Base-by-base conservation (phyloP, 2,113 vertebrate species). In the Blennius ocellaris region DNA sequence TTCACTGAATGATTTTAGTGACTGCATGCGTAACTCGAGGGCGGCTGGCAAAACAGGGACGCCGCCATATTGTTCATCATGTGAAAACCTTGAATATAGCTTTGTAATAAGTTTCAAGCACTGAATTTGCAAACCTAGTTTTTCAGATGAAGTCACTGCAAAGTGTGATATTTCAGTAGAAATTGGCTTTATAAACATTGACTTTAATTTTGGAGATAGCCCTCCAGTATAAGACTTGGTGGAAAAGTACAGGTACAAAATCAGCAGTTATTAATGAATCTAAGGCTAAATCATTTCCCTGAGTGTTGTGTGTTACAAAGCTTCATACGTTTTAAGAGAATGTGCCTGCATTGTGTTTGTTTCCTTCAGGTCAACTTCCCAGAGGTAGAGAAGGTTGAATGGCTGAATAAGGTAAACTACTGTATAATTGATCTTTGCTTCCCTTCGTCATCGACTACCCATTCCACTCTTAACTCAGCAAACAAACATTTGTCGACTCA, bases 361-460 rank as follows among this genome's bases (percentile, higher is more conserved):
- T 6, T 53, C 52, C 8, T 69, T 21, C 85, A 98, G 97, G 95
- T 98, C 53, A 97, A 93, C 79, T 97, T 97, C 76, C 96, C 95
- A 14, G 96, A 98, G 16, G 95, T 97, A 70, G 97, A 97, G 76
- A 95, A 96, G 84, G 96, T 94, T 0, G 96, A 98, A 66, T 98
- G 96, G 96, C 91, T 98, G 17, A 98, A 98, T 82, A 97, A 98
- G 96, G 97, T 97, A 86, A 79, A 66, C 43, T 3, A n/a, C n/a
- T n/a, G n/a, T n/a, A 51, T 60, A 8, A 89, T 0, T 12, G 9
- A 3, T 52, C 44, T 30, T 30, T 30, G 21, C 21, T 30, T 79
- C 6, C 40, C 41, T 6, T 45, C 69, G 49, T 5, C 52, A 66
- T 30, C 17, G 8, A 43, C 39, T 11, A 52, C 8, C 39, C 14